Conservation (phyloP, 1,140 invertebrate species). For the Euglossa dilemma region DNA sequence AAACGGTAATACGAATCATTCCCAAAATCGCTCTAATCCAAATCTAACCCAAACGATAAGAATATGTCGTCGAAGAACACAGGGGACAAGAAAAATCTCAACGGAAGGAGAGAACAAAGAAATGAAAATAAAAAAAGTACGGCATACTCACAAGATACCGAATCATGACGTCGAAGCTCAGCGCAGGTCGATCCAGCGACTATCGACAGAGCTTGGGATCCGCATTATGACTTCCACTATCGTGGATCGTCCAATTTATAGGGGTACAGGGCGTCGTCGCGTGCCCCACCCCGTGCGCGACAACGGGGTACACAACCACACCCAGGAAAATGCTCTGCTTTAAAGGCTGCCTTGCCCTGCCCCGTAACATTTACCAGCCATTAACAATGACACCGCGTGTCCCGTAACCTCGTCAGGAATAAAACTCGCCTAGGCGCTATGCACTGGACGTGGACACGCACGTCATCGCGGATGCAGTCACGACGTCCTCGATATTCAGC, state of each 20-base stretch:
- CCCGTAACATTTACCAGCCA: conserved; percentile 74
- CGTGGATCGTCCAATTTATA: conserved; percentile 80
- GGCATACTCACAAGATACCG: conserved; percentile 64
- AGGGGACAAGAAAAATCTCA: not conserved
- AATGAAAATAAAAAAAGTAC: not conserved
- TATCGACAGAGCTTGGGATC: conserved; percentile 53
- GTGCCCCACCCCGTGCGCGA: conserved; percentile 74
- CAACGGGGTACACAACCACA: conserved; percentile 70
- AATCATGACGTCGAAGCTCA: conserved; percentile 61
- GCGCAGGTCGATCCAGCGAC: conserved; percentile 36
- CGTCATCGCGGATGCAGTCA: conserved; percentile 49
- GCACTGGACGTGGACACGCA: conserved; percentile 23
- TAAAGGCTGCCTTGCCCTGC: conserved; percentile 52
- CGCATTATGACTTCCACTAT: conserved; percentile 70
- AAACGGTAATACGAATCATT: no score
- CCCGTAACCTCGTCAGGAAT: conserved; percentile 58
- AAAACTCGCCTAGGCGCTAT: conserved; percentile 44
- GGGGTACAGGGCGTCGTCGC: conserved; percentile 69
- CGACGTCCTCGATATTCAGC: conserved; percentile 8
- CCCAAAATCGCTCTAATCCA: not conserved
- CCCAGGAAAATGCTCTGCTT: conserved; percentile 71
- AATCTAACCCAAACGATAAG: no score
- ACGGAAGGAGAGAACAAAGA: not conserved
- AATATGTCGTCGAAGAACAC: no score
- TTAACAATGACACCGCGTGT: conserved; percentile 58